A percentile compares a stretch with the other conserved stretches of the same genome.
Evolutionary conservation across 2,888 invertebrate species (phyloP).

Genomic region (Alsophila aescularia): DNA sequence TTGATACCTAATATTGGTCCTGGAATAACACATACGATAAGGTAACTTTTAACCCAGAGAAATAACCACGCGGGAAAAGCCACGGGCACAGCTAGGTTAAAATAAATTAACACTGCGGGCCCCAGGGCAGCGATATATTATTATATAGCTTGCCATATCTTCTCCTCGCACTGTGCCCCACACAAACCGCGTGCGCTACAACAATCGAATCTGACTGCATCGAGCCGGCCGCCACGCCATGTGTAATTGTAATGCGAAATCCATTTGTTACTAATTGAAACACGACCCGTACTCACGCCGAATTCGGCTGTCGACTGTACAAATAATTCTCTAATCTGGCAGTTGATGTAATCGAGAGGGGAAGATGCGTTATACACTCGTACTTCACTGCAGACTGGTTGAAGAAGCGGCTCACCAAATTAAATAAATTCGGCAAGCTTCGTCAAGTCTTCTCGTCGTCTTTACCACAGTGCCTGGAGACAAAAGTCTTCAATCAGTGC

Average conservation of each 20-base stretch:
- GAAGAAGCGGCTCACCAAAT: too few relatives aligned
- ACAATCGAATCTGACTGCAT: slow-evolving; percentile 64
- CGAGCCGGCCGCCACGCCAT: slow-evolving; percentile 38
- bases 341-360: background rate
- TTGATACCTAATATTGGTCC: too few relatives aligned
- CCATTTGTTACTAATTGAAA: slow-evolving; percentile 65
- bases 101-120: background rate
- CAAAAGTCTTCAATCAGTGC: too few relatives aligned
- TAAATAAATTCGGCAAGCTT: too few relatives aligned
- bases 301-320: slow-evolving; percentile 2
- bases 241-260: slow-evolving; percentile 46
- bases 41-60: too few relatives aligned
- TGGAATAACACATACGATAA: too few relatives aligned
- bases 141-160: slow-evolving; percentile 4
- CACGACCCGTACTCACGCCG: slow-evolving; percentile 42
- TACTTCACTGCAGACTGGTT: too few relatives aligned
- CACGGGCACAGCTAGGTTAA: too few relatives aligned
- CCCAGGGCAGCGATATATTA: background rate
- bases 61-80: too few relatives aligned
- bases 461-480: too few relatives aligned
- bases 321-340: slow-evolving; percentile 31
- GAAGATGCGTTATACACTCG: background rate
- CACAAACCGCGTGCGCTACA: slow-evolving; percentile 21
- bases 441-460: too few relatives aligned
- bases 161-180: slow-evolving; percentile 22